Evolutionary conservation across 2,113 vertebrate species (phyloP).

Genomic region (Australoheros scitulus): DNA sequence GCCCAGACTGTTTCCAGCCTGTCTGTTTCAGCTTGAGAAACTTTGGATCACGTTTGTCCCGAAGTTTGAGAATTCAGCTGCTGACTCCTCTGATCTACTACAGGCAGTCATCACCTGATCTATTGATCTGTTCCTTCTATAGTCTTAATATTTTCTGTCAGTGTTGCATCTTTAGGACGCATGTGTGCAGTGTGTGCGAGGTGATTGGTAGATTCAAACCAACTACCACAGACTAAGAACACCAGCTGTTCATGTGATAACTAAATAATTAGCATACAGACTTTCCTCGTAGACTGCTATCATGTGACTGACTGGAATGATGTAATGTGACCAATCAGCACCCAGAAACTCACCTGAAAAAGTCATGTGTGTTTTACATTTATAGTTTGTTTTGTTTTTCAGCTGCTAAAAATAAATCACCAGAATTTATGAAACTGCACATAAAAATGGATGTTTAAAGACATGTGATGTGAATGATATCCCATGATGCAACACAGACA

Average conservation of each 20-base stretch:
- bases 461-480: not conserved
- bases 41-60: not conserved
- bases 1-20: not conserved
- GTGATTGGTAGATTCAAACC: not conserved
- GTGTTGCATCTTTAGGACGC: constrained; percentile 22
- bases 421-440: not conserved
- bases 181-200: not conserved
- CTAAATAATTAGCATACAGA: not conserved
- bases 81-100: not conserved
- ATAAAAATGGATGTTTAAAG: not conserved
- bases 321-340: not conserved
- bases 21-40: not conserved
- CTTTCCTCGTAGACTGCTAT: not conserved
- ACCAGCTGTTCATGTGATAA: constrained; percentile 11
- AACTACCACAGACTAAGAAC: constrained; percentile 36
- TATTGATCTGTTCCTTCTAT: not conserved
- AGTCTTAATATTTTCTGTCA: not conserved
- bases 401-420: not conserved
- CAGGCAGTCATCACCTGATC: not conserved
- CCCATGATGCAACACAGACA: constrained; percentile 44
- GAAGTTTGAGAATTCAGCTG: constrained; percentile 3
- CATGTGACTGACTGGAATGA: not conserved
- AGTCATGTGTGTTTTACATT: too few species aligned
- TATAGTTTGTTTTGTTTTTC: not conserved
- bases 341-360: not conserved